Conservation (phyloP, 1,140 invertebrate species). For the Laupala kohalensis region DNA sequence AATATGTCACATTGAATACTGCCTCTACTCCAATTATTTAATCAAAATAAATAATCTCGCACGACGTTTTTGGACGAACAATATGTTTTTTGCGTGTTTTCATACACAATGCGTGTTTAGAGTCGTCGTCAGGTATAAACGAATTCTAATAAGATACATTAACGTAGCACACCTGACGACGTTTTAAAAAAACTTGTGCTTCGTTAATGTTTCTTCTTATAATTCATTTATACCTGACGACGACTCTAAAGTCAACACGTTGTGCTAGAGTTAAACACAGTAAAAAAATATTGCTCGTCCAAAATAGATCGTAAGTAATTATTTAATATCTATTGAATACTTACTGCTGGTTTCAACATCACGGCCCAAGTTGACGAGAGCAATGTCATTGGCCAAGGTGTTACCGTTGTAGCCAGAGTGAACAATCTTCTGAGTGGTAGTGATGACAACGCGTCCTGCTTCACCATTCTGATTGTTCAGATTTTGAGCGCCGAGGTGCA, state of each 20-base stretch:
- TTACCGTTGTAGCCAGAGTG: conserved; percentile 18
- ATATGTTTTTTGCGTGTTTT: too few species aligned
- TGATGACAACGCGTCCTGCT: conserved; percentile 11
- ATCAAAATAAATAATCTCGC: too few species aligned
- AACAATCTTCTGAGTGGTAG: conserved; percentile 10
- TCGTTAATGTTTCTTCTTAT: too few species aligned
- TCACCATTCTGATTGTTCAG: conserved; percentile 15
- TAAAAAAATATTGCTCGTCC: background rate
- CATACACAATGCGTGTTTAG: too few species aligned
- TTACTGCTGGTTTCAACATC: conserved; percentile 11
- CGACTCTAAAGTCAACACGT: background rate
- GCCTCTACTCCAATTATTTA: too few species aligned
- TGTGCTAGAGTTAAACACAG: background rate
- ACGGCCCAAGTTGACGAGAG: conserved; percentile 14
- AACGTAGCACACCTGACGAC: too few species aligned
- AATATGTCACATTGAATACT: too few species aligned
- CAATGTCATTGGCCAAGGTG: conserved; percentile 19
- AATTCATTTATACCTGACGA: too few species aligned
- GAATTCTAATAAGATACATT: too few species aligned
- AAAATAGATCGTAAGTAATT: background rate
- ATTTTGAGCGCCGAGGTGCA: conserved; percentile 12
- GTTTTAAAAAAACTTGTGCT: too few species aligned
- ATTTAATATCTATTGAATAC: conserved; percentile 6
- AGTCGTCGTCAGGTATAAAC: too few species aligned
- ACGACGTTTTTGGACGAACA: too few species aligned